Base-by-base conservation (phyloP, 1,140 invertebrate species). In the Euura lappo region DNA sequence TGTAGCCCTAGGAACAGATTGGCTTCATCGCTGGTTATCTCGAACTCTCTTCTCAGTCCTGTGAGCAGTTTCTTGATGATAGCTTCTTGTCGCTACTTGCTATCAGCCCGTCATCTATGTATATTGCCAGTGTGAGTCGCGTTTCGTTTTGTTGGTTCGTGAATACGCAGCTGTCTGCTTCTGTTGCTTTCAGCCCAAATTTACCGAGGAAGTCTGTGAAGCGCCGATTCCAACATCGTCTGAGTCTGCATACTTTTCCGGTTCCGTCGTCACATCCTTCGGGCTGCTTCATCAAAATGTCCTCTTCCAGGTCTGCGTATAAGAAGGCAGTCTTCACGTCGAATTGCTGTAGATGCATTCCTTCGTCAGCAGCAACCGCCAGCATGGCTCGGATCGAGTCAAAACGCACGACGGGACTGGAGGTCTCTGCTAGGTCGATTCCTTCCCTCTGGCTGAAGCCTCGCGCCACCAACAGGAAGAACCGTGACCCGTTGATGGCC, bases 321-420 rank as follows among this genome's bases (percentile, higher is more conserved):
- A 88, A 72, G 76, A 86, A 88, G n/a, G 86, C 86, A n/a, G 83
- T 85, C 74, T 79, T 81, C 0, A 87, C 78, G 71, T 87, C 84
- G 47, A 85, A 79, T 60, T 83, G 79, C 3, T 47, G 68, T 6
- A 86, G 73, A 0, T 70, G 65, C 28, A 80, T 60, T 5, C 80
- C 74, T 28, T 79, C 6, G 42, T 71, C 68, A 0, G 80, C 80
- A 65, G 79, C 77, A 46, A 86, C 72, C 44, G 79, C 78, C n/a
- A 89, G 75, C 6, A 89, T 44, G n/a, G 79, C 64, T 74, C 86
- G 66, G 11, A 89, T 45, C 11, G 85, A 74, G 60, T 44, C 77
- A 6, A 75, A 75, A 13, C 77, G 72, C 64, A 80, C 73, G 1
- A 88, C 81, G 42, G 85, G 79, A 64, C 80, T 80, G 70, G 80